Evolutionary conservation across 2,797 vertebrate species (phyloP).

Genomic region (Chaenodraco wilsoni): DNA sequence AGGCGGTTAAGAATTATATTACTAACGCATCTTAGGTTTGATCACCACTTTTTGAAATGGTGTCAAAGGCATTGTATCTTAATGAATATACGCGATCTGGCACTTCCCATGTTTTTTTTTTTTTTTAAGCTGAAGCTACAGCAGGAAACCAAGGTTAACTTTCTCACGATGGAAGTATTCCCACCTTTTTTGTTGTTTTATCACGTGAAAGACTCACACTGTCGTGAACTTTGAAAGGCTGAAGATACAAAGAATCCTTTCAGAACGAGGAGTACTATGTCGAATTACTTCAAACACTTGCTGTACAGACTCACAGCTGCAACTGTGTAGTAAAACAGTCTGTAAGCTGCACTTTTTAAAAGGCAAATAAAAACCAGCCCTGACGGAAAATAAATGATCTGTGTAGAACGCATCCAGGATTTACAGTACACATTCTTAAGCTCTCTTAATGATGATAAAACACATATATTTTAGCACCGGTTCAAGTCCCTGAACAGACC

Average conservation of each 20-base stretch:
- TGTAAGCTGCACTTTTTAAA: background rate
- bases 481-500: too few species aligned
- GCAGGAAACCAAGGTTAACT: background rate
- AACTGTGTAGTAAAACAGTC: background rate
- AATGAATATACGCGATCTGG: too few species aligned
- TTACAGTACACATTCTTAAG: background rate
- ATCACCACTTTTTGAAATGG: background rate
- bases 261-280: constrained; percentile 13
- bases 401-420: background rate
- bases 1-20: background rate
- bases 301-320: constrained; percentile 1
- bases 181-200: constrained; percentile 11
- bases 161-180: constrained; percentile 2
- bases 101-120: too few species aligned
- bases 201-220: constrained; percentile 26
- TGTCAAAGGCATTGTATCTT: background rate
- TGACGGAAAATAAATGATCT: too few species aligned
- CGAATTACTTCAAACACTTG: constrained; percentile 28
- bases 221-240: constrained; percentile 22
- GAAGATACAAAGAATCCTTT: constrained; percentile 45
- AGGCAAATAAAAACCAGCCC: background rate
- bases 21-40: background rate
- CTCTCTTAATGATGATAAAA: too few species aligned
- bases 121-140: background rate
- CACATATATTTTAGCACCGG: too few species aligned